Base-by-base conservation (phyloP, 37 sponge, comb jelly and placozoan species). In the Spongilla lacustris region DNA sequence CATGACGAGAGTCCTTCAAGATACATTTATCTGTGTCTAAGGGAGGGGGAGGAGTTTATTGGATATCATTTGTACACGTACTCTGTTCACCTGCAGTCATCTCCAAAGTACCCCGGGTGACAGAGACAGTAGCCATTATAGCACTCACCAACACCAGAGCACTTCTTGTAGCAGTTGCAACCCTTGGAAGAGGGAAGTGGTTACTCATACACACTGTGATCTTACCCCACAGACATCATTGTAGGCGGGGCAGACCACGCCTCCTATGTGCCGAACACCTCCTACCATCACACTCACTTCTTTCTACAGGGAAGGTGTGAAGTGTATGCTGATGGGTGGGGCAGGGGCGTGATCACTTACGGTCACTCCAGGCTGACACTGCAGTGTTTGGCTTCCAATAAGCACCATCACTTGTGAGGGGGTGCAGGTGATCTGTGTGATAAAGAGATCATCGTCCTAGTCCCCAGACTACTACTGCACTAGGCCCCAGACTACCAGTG, bases 31-130 rank as follows among this genome's bases (percentile, higher is more conserved):
- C 89, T 89, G 80, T 38, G 31, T 68, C 1, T 29, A 66, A 0
- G 71, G 30, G 78, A 23, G 46, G 6, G 36, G 19, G 11, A 33
- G 2, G 31, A 19, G 12, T 36, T 36, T n/a, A n/a, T n/a, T n/a
- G n/a, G n/a, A n/a, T n/a, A n/a, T n/a, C n/a, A n/a, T n/a, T n/a
- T n/a, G n/a, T n/a, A n/a, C n/a, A n/a, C n/a, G n/a, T n/a, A n/a
- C n/a, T n/a, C n/a, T 66, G 29, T 46, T 35, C 48, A 89, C 89
- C 83, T 82, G 87, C 91, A 91, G 78, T 91, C 91, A 66, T 86
- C 74, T 9, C 91, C 91, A 77, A 74, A 82, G 91, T 86, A 91
- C 25, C 91, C 91, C 71, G 86, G 91, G 33, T 86, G 35, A 58
- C 91, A 91, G 71, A 71, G 28, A 66, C 91, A 91, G 24, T 36